Evolutionary conservation across 2,888 invertebrate species (phyloP), one percentile per base, ranked within the genome.

Genomic region (Syritta pipiens): DNA sequence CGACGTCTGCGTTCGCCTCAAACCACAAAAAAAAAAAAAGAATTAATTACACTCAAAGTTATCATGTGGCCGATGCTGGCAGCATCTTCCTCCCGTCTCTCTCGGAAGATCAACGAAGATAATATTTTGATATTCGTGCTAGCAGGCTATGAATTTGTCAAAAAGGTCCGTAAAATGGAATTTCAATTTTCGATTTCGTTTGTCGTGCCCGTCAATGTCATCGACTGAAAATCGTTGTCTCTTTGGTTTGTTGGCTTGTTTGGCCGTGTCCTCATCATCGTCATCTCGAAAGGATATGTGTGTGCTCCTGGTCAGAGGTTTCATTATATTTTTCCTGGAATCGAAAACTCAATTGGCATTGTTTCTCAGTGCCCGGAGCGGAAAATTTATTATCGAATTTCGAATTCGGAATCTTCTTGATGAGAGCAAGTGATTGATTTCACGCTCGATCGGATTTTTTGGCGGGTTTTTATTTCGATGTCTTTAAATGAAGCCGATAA

Each of bases 61-160:
- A 76, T 49, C 69, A 62, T 76, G 48, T 24, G 14, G 22, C 62
- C 51, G 63, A 37, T 2, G 53, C 57, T 63, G 10, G 26, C 51
- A 53, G 42, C 26, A 44, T 51, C 44, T 60, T 17, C 14, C 12
- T 20, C 49, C 24, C 40, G 5, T 24, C 40, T 35, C 22, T 14
- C 12, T 35, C 9, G 19, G 12, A 35, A 76, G 77, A 72, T 77
- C 77, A 42, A 53, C n/a, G n/a, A 42, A 77, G 77, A 77, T 77
- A 77, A 77, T 72, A 77, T 77, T 77, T 77, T 77, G 65, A 72
- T 77, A 77, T 77, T 77, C 77, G 42, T 65, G 65, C 65, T 51
- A 69, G 77, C 63, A 60, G 72, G 60, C 77, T 77, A 60, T 65
- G 72, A 77, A 77, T 77, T 77, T 77, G 77, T 77, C 77, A 77